These are phyloP conservation scores for Linyphia triangularis DNA, from an alignment of 2,888 invertebrate species.

Conservation along the genomic window DNA sequence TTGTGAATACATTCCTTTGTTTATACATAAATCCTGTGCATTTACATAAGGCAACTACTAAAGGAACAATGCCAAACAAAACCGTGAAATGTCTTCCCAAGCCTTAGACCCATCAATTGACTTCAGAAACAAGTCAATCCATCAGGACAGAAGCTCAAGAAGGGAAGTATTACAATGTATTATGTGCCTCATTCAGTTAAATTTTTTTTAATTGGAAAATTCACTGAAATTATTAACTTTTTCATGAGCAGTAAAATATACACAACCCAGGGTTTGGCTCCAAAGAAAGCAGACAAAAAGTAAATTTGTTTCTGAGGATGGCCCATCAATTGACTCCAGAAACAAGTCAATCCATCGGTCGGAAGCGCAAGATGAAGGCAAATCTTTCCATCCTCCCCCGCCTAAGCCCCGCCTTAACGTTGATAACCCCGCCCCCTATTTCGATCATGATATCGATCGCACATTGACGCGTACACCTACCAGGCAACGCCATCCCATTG, in stretches of 20 bases:
- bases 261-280: too few species aligned
- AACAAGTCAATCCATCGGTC: constrained; percentile 58
- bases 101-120: constrained; percentile 72
- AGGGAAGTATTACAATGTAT: too few species aligned
- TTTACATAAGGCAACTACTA: too few species aligned
- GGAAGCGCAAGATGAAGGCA: constrained; percentile 52
- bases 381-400: constrained; percentile 63
- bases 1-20: too few species aligned
- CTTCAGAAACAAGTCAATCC: constrained; percentile 65
- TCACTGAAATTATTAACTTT: too few species aligned
- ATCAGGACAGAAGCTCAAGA: constrained; percentile 12
- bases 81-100: too few species aligned
- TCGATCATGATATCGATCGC: constrained; percentile 50
- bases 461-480: constrained; percentile 67
- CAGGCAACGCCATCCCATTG: constrained; percentile 72
- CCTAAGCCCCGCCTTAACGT: background rate
- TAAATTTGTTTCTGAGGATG: background rate
- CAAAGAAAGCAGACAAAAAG: too few species aligned
- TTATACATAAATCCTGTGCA: too few species aligned
- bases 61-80: too few species aligned
- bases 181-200: too few species aligned
- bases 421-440: constrained; percentile 26
- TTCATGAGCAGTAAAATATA: too few species aligned
- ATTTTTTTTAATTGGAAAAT: too few species aligned
- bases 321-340: constrained; percentile 70